Base-by-base conservation (phyloP, 2,888 invertebrate species). In the Drosophila demipolita region DNA sequence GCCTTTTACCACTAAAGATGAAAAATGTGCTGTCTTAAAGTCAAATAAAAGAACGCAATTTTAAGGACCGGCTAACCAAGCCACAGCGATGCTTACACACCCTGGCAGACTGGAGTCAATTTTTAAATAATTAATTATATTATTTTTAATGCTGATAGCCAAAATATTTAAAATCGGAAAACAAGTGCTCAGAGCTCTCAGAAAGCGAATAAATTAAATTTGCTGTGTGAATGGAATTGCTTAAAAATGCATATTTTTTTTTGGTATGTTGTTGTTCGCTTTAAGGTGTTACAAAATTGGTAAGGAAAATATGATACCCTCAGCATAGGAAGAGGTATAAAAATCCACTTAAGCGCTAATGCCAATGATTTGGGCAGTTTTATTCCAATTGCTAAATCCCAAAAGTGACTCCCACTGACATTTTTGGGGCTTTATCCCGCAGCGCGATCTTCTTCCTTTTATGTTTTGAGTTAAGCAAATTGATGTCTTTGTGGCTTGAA, bases 401-500 rank as follows among this genome's bases (percentile, higher is more conserved):
- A 23, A 33, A 52, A 26, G 35, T 26, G 32, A 45, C 12, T 8
- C 29, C 48, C 45, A 65, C 26, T 20, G 23, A 12, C 50, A 23
- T 59, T 50, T n/a, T 32, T 35, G 29, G 23, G n/a, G 15, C 15
- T 38, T 36, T 11, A 23, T 15, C 23, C 54, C 32, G 38, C 20
- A 26, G 9, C 23, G 12, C 4, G 5, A n/a, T 40, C 5, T 12
- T 26, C 40, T n/a, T 63, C 8, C 9, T n/a, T 40, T 20, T 3
- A 12, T 45, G 20, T 55, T 66, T 60, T 32, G 32, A 48, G 61
- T 59, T 57, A 52, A 67, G 55, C 65, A 66, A 63, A 54, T 70
- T 57, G 63, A 15, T 38, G 45, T 65, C 66, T 69, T 83, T 76
- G 67, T 78, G 87, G 73, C 68, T 82, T 73, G 84, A 85, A 82